phyloP scores from a whole-genome alignment of 2,797 vertebrate genomes.

The Pseudotriccus pelzelni region DNA sequence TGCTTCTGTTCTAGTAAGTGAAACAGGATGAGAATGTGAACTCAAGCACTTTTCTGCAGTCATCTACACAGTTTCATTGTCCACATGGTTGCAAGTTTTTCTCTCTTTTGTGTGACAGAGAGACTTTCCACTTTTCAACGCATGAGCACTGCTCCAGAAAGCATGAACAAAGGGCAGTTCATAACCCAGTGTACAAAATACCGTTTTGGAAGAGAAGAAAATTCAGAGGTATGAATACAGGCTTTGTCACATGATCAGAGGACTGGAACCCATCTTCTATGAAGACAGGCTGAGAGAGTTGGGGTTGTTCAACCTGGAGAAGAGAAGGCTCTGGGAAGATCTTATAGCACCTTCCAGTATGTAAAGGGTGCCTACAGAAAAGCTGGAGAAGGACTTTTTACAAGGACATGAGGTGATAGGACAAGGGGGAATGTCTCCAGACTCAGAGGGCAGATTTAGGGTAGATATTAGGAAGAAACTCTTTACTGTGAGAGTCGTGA shows the following conservation, averaged over 20 bases:
- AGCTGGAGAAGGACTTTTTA: background rate
- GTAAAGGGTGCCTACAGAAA: background rate
- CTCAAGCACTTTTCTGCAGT: background rate
- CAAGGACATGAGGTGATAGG: background rate
- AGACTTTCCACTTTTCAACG: background rate
- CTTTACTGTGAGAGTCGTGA: background rate
- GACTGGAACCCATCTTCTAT: background rate
- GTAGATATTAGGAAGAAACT: background rate
- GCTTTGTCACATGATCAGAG: too few species aligned
- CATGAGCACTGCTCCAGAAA: background rate
- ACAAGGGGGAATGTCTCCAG: background rate
- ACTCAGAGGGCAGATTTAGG: background rate
- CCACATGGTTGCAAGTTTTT: background rate
- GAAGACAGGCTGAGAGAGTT: background rate
- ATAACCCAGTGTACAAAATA: background rate
- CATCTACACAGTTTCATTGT: background rate
- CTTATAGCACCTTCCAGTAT: background rate
- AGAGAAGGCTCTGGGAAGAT: too few species aligned
- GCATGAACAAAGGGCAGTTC: background rate
- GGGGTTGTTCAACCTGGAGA: background rate
- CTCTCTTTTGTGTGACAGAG: background rate
- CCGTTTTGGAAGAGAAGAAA: background rate
- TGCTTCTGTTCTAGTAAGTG: background rate
- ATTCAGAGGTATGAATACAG: background rate
- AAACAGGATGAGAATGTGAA: background rate